phyloP scores from a whole-genome alignment of 2,797 vertebrate genomes.

The Enteromius treurensis region DNA sequence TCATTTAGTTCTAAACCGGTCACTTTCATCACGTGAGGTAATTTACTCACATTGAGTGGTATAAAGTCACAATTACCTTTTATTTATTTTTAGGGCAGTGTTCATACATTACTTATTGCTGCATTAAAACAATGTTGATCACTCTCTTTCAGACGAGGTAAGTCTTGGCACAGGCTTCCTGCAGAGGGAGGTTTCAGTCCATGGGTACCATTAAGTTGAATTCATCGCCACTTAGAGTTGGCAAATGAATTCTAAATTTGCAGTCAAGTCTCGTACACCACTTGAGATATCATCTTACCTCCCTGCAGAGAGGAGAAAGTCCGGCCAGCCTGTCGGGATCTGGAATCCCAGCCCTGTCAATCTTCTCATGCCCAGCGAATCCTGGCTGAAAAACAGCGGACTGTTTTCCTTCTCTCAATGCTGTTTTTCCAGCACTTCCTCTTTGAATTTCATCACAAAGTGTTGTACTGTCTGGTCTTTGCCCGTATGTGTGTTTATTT shows the following conservation, averaged over 20 bases:
- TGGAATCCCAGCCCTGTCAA: constrained; percentile 45
- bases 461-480: constrained; percentile 56
- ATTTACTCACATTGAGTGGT: background rate
- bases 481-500: constrained; percentile 61
- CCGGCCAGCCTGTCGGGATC: constrained; percentile 37
- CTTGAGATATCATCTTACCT: constrained; percentile 52
- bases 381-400: constrained; percentile 57
- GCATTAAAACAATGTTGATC: background rate
- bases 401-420: constrained; percentile 54
- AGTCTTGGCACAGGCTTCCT: constrained; percentile 11
- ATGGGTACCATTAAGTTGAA: constrained; percentile 5
- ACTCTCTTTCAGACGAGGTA: background rate
- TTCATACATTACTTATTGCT: background rate
- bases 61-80: background rate
- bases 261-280: constrained; percentile 37
- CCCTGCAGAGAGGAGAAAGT: constrained; percentile 43
- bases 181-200: constrained; percentile 19
- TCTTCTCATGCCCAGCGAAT: constrained; percentile 41
- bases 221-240: constrained; percentile 43
- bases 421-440: constrained; percentile 59
- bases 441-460: constrained; percentile 60
- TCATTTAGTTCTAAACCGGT: background rate
- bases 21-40: background rate
- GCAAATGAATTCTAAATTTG: constrained; percentile 27
- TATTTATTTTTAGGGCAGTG: background rate